A percentile compares a stretch with the other conserved stretches of the same genome.
Conservation (phyloP, 2,888 invertebrate species). For the Drepana falcataria region DNA sequence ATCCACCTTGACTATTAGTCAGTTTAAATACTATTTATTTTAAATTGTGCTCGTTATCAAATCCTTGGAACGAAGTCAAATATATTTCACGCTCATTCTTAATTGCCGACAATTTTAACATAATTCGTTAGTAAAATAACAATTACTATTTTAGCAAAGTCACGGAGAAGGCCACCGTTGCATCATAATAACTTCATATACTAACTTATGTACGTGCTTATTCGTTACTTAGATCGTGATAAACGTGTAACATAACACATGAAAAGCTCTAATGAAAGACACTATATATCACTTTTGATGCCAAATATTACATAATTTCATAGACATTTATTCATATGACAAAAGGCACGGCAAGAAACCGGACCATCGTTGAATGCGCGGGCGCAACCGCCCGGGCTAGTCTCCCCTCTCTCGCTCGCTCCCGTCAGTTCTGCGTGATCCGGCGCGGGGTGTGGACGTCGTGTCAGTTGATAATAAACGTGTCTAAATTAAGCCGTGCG, state of each 20-base stretch:
- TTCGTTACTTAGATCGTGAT: background rate
- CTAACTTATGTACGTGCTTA: background rate
- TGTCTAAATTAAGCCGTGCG: slow-evolving; percentile 49
- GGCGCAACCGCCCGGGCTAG: slow-evolving; percentile 61
- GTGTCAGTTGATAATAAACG: slow-evolving; percentile 19
- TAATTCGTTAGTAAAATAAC: background rate
- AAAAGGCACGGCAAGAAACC: slow-evolving; percentile 66
- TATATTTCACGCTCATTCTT: slow-evolving; percentile 2
- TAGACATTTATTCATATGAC: slow-evolving; percentile 55
- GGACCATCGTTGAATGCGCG: slow-evolving; percentile 64
- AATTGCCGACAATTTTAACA: background rate
- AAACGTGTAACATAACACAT: background rate
- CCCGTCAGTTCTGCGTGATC: slow-evolving; percentile 53
- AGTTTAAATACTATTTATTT: background rate
- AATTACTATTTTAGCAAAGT: background rate
- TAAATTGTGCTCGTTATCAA: background rate
- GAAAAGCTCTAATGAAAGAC: slow-evolving; percentile 4
- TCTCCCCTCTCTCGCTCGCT: slow-evolving; percentile 25
- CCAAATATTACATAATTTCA: slow-evolving; percentile 53
- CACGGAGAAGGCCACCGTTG: slow-evolving; percentile 2
- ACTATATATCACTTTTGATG: slow-evolving; percentile 9
- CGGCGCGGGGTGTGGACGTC: slow-evolving; percentile 46
- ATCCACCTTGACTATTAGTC: no score
- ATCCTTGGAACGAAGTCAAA: background rate
- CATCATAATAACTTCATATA: background rate